Base-by-base conservation (phyloP, 1,140 invertebrate species). In the Procambarus virginalis region DNA sequence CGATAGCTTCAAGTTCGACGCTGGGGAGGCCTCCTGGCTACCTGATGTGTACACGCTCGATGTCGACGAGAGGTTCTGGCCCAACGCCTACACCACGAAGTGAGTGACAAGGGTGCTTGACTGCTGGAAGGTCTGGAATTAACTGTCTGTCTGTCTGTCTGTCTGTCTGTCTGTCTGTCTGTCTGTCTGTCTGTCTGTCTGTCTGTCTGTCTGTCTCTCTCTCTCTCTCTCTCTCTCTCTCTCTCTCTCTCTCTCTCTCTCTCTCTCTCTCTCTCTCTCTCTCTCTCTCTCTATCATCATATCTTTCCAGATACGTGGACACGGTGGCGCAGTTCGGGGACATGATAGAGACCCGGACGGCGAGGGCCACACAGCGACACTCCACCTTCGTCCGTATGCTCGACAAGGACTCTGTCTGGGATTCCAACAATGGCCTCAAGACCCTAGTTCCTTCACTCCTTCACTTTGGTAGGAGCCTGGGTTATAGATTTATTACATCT, bases 1-100 rank as follows among this genome's bases (percentile, higher is more conserved):
- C 55, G 96, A 97, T 93, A 96, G 97, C 89, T 97, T 98, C 91
- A 99, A 99, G 93, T 98, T 99, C 93, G 98, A 99, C 94, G 98
- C 97, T 14, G 98, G 98, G 20, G 97, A 98, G 94, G 94, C 94
- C 0, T 93, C 93, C 55, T 96, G 94, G 93, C 87, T 95, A 20
- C 94, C 94, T 0, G 49, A 91, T 9, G 82, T 92, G 12, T 94
- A 92, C 86, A 79, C 91, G 10, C 91, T 94, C 14, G 77, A 88
- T 55, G 91, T 91, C 51, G 83, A 91, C 12, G 68, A 91, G n/a
- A 55, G 49, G 70, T 73, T 84, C 17, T 92, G 91, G 91, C 91
- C 89, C 4, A 92, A 90, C 76, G 76, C 60, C 5, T 92, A 55
- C 51, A 91, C 91, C 46, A 14, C 22, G 20, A 76, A 84, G 91